A percentile compares a stretch with the other conserved stretches of the same genome.
phyloP scores from a whole-genome alignment of 2,888 invertebrate species.

The Drosophila meridionalis region DNA sequence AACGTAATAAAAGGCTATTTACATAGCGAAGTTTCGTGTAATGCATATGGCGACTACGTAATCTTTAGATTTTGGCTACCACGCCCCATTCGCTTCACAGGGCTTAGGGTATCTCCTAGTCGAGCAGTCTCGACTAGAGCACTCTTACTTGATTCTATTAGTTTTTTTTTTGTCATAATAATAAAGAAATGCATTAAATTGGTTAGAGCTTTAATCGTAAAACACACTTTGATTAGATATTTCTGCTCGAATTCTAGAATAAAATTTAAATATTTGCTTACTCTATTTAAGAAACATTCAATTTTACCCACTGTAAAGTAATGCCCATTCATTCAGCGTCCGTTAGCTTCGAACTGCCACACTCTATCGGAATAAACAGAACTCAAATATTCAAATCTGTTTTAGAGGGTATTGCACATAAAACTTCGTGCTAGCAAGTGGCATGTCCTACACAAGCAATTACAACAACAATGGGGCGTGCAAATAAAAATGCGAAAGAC shows the following conservation, averaged over 20 bases:
- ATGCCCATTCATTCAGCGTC: neutral
- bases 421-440: conserved; percentile 40
- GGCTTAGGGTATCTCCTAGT: too few relatives aligned
- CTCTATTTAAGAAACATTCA: neutral
- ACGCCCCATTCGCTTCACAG: too few relatives aligned
- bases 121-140: too few relatives aligned
- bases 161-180: too few relatives aligned
- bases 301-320: neutral
- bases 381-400: conserved; percentile 44
- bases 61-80: too few relatives aligned
- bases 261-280: neutral
- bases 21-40: too few relatives aligned
- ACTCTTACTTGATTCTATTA: too few relatives aligned
- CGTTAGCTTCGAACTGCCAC: conserved; percentile 1
- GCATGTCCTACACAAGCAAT: conserved; percentile 72
- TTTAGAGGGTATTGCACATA: conserved; percentile 29
- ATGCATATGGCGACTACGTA: too few relatives aligned
- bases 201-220: too few relatives aligned
- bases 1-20: too few relatives aligned
- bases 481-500: conserved; percentile 74
- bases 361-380: conserved; percentile 9
- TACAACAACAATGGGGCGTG: conserved; percentile 72
- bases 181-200: too few relatives aligned
- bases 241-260: neutral
- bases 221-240: neutral